Percentiles rank a stretch among this genome's conserved stretches.
Conservation (phyloP, 2,888 invertebrate species). For the Metopia argyrocephala region DNA sequence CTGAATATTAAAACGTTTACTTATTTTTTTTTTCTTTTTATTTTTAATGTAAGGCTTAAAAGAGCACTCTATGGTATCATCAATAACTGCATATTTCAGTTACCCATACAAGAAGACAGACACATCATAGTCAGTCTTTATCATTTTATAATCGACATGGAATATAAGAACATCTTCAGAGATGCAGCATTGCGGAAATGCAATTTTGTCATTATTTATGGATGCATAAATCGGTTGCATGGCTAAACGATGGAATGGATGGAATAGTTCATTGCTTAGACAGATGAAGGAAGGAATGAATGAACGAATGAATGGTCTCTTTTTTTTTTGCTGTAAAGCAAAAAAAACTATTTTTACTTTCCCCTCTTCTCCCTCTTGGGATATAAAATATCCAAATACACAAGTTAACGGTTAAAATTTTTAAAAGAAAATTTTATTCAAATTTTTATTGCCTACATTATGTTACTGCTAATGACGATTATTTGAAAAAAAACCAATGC, state of each 20-base stretch:
- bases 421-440: conserved; percentile 76
- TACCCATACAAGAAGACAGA: no score
- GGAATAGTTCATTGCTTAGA: conserved; percentile 65
- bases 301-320: conserved; percentile 2
- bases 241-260: conserved; percentile 48
- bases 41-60: not conserved
- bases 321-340: not conserved
- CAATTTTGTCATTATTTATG: conserved; percentile 77
- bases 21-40: no score
- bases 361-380: not conserved
- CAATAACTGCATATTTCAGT: conserved; percentile 10
- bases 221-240: conserved; percentile 68
- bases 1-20: no score
- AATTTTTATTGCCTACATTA: conserved; percentile 73
- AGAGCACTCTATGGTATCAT: conserved; percentile 20
- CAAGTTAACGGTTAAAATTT: conserved; percentile 74
- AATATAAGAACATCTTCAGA: conserved; percentile 19
- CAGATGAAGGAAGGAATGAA: conserved; percentile 41
- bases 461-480: conserved; percentile 23
- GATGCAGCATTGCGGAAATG: conserved; percentile 73
- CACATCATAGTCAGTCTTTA: not conserved
- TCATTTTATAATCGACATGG: not conserved
- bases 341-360: no score
- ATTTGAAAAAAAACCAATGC: conserved; percentile 4
- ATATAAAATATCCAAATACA: not conserved